Base-by-base conservation (phyloP, 2,113 vertebrate genomes). In the Hemichromis elongatus region DNA sequence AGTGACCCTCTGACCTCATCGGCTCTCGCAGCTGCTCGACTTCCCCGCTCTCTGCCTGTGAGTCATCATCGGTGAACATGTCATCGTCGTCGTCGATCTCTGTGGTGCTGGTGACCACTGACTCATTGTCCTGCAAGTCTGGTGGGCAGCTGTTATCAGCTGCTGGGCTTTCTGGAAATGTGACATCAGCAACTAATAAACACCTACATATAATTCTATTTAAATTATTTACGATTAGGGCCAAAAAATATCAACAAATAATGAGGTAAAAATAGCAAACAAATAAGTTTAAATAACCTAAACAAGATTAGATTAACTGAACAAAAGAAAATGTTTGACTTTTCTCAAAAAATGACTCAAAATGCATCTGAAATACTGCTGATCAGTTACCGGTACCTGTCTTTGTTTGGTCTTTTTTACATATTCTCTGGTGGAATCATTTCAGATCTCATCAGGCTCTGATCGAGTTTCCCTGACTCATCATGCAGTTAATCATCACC, bases 1-100 rank as follows among this genome's bases (percentile, higher is more conserved):
- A 13, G 12, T 10, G 16, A 3, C 5, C 13, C 50, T 73, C 81
- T 92, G 88, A 96, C 96, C 93, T 92, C 84, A 95, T 94, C 1
- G 91, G 56, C 40, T 94, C 83, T 30, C 56, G 89, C 21, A 19
- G 88, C 0, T 21, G 53, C 37, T 78, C 47, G 0, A 14, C 84
- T 4, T 92, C 88, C 8, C 26, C 12, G 4, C 1, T 16, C 28
- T 92, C 92, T 1, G 77, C 4, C 40, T 13, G 19, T 6, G 81
- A 26, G 56, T 92, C 91, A 9, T 61, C 68, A 6, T 92, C 87
- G 0, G 77, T 30, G 54, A 83, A 84, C 85, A 79, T 87, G 47
- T 93, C 92, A 1, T 91, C 89, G 3, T 94, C 89, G 3, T 94
- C 92, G 2, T 81, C 81, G 54, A 42, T 4, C 2, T 94, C 83